These are phyloP conservation scores for Varecia variegata DNA, from an alignment of 2,797 vertebrate species.

Conservation along the genomic window DNA sequence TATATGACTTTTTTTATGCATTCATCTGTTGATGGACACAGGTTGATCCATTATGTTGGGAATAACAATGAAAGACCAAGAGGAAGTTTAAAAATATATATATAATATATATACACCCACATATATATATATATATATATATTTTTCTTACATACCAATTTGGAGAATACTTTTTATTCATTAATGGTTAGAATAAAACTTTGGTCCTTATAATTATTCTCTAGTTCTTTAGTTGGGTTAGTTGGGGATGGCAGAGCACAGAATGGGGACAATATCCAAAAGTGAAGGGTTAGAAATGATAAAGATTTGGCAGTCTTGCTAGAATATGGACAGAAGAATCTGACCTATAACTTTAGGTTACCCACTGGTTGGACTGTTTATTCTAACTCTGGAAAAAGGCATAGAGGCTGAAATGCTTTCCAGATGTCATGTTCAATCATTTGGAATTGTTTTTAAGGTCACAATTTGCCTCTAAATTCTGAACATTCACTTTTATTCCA, in stretches of 20 bases:
- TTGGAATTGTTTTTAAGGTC: not conserved
- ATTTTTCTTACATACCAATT: not conserved
- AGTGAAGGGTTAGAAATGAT: not conserved
- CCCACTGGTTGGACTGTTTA: not conserved
- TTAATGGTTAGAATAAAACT: not conserved
- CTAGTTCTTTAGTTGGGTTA: not conserved
- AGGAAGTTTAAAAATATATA: not conserved
- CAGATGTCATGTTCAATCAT: not conserved
- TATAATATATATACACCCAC: too few species aligned
- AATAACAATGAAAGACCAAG: not conserved
- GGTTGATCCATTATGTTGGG: slow-evolving; percentile 11
- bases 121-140: not conserved
- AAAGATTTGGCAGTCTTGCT: not conserved
- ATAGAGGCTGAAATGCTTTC: not conserved
- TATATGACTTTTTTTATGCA: not conserved
- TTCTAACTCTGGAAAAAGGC: not conserved
- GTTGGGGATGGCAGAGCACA: not conserved
- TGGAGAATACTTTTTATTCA: not conserved
- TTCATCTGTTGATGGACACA: not conserved
- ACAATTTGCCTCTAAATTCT: slow-evolving; percentile 26
- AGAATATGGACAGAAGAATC: not conserved
- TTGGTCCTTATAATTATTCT: not conserved
- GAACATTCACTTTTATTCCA: not conserved
- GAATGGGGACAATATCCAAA: not conserved
- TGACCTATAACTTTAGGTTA: not conserved